Conservation (phyloP, 2,888 invertebrate genomes). For the Frankliniella fusca region DNA sequence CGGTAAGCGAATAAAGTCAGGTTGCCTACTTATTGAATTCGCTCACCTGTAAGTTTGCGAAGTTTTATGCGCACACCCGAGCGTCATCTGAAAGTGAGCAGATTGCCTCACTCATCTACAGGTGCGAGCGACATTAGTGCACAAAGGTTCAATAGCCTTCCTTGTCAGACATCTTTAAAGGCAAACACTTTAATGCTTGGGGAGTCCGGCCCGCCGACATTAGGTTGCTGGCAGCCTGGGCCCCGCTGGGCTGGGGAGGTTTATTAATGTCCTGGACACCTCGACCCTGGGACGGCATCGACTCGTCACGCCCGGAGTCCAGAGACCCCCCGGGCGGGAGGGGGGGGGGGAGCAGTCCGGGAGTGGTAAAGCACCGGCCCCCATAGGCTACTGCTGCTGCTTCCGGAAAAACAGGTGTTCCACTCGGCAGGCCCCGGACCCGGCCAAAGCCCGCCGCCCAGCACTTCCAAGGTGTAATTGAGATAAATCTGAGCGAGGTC, state of each 20-base stretch:
- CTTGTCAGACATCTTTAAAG: neutral
- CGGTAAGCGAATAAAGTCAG: no score
- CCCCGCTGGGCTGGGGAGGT: neutral
- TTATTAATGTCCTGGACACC: constrained; percentile 2
- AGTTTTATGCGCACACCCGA: no score
- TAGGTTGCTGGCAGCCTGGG: neutral
- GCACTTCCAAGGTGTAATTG: neutral
- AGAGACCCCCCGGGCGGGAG: neutral
- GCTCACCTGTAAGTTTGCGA: no score
- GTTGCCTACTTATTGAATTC: no score
- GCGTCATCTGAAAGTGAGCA: neutral
- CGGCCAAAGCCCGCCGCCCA: neutral
- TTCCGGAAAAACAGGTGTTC: no score
- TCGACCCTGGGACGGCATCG: constrained; percentile 2
- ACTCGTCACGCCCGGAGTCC: neutral
- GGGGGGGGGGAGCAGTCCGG: neutral
- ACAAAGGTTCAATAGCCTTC: neutral
- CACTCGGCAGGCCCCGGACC: neutral
- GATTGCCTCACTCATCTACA: neutral
- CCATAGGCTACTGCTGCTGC: neutral
- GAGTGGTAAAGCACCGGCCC: neutral
- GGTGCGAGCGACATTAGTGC: no score
- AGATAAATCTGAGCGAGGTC: neutral
- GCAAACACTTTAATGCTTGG: neutral
- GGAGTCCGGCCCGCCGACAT: neutral